phyloP scores from a whole-genome alignment of 2,888 invertebrate genomes.

The Epistrophe grossulariae region DNA sequence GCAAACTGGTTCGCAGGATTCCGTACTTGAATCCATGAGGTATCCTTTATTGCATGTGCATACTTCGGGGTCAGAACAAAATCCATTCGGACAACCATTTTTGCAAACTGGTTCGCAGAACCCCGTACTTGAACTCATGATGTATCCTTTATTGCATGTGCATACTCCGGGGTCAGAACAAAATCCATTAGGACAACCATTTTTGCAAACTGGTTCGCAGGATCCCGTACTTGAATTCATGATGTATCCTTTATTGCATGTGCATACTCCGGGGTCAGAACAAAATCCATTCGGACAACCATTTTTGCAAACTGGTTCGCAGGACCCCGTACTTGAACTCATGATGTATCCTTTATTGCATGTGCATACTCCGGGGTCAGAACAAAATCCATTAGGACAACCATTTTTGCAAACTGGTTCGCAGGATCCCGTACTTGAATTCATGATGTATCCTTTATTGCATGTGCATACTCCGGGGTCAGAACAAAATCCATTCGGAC shows the following conservation, averaged over 20 bases:
- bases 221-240: constrained; percentile 47
- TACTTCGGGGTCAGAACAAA: constrained; percentile 79
- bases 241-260: constrained; percentile 34
- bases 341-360: constrained; percentile 78
- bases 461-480: constrained; percentile 68
- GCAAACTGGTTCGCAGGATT: constrained; percentile 75
- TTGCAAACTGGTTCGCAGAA: constrained; percentile 76
- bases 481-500: constrained; percentile 76
- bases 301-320: constrained; percentile 79
- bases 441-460: constrained; percentile 51
- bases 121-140: constrained; percentile 84
- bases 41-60: constrained; percentile 77
- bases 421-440: not conserved
- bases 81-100: constrained; percentile 79
- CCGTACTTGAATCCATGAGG: not conserved
- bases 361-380: not conserved
- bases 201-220: constrained; percentile 80
- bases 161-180: constrained; percentile 80
- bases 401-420: constrained; percentile 33
- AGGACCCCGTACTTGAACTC: constrained; percentile 77
- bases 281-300: constrained; percentile 83
- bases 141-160: constrained; percentile 50
- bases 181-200: constrained; percentile 80
- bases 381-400: constrained; percentile 24
- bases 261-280: constrained; percentile 13